Evolutionary conservation across 2,888 invertebrate genomes (phyloP).

Genomic region (Xanthorhoe designata): DNA sequence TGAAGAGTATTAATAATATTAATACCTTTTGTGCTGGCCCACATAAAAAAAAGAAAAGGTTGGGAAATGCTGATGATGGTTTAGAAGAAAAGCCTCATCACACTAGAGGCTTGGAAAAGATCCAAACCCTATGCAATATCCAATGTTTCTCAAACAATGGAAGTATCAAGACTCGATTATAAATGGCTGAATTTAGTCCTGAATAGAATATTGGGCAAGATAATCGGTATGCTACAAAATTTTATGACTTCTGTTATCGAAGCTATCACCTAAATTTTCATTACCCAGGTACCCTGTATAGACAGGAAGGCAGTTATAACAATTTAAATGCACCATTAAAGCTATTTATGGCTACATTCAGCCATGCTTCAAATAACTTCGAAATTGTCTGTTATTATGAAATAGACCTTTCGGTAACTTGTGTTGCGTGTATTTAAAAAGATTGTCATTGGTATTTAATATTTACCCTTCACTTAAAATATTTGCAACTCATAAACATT

Average conservation of each 20-base stretch:
- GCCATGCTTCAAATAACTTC: not conserved
- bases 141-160: slow-evolving; percentile 8
- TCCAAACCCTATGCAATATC: not conserved
- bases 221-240: slow-evolving; percentile 1
- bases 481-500: too few species aligned
- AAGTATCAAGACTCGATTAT: not conserved
- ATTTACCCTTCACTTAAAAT: too few species aligned
- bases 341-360: slow-evolving; percentile 8
- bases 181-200: slow-evolving; percentile 6
- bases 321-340: slow-evolving; percentile 11
- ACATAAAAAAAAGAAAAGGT: too few species aligned
- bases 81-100: too few species aligned
- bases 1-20: too few species aligned
- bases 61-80: too few species aligned
- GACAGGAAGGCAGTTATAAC: slow-evolving; percentile 16
- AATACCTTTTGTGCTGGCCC: too few species aligned
- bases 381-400: not conserved
- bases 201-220: slow-evolving; percentile 10
- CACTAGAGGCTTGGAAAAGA: not conserved
- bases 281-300: not conserved
- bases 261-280: slow-evolving; percentile 9
- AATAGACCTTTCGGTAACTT: too few species aligned
- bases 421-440: too few species aligned
- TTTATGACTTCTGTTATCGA: slow-evolving; percentile 9
- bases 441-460: too few species aligned